Base-by-base conservation (phyloP, 2,888 invertebrate genomes). In the Lithophane ornitopus region DNA sequence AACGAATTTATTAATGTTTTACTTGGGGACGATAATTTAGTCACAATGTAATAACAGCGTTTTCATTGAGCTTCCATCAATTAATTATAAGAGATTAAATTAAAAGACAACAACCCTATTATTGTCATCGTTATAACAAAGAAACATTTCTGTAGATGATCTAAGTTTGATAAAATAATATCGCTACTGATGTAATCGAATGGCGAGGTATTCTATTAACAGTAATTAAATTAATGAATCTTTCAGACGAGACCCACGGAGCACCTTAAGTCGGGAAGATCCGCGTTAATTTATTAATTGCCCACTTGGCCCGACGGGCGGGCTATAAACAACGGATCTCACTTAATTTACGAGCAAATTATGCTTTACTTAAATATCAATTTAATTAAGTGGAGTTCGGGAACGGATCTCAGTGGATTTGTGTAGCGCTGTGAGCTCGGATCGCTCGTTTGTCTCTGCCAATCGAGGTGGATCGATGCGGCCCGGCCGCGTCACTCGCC, bases 341-440 rank as follows among this genome's bases (percentile, higher is more conserved):
- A 92, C 95, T 95, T 96, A 96, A 96, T 95, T 95, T 96, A 96
- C 95, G 95, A 95, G 94, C 94, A 92, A 96, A 96, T 96, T 96
- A 96, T 96, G 94, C 96, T 95, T 95, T 95, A 95, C 95, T 96
- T 96, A 96, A 96, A 96, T 96, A 96, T 96, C 96, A 96, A 96
- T 96, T 96, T 96, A 96, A 96, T 96, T 96, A 96, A 96, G 95
- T 95, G 93, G 91, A 93, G 94, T 94, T 95, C 92, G 92, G 91
- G 91, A 92, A 89, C 85, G 92, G 92, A 93, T 95, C 93, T 91
- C 90, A 74, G 87, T 75, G 94, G 95, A 94, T 95, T 95, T 94
- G 91, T 89, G 91, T 70, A 88, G 69, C 72, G 75, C 74, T 74
- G 65, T 81, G 72, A 65, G 80, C 71, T 58, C 84, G 84, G 78